Conservation (phyloP, 2,888 invertebrate genomes). For the Tetramorium bicarinatum region DNA sequence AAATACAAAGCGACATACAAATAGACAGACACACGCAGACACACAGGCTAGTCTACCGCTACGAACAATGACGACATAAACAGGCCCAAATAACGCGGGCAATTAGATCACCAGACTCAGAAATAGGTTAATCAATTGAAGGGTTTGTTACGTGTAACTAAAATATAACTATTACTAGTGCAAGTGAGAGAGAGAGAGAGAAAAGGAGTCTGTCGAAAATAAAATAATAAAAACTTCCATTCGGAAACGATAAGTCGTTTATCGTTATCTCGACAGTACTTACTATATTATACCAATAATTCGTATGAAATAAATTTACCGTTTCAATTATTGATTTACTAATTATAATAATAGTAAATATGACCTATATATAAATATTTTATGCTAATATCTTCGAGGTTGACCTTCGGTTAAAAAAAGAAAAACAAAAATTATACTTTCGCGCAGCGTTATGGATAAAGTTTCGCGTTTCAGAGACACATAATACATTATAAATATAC, state of each 20-base stretch:
- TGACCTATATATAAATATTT: not conserved
- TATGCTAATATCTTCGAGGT: not conserved
- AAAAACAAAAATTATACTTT: slow-evolving; percentile 6
- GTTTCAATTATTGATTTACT: not conserved
- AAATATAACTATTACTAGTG: slow-evolving; percentile 6
- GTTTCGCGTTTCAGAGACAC: slow-evolving; percentile 18
- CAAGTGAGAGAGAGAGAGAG: not conserved
- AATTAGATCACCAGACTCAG: slow-evolving; percentile 58
- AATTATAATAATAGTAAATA: slow-evolving; percentile 11
- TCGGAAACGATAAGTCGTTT: not conserved
- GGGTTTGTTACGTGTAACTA: slow-evolving; percentile 70
- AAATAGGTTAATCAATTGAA: slow-evolving; percentile 62
- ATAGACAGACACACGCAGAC: slow-evolving; percentile 77
- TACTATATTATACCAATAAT: not conserved
- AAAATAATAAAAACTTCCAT: not conserved
- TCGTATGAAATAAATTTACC: not conserved
- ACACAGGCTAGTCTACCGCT: slow-evolving; percentile 81
- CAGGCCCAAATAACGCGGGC: slow-evolving; percentile 77
- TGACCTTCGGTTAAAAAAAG: not conserved
- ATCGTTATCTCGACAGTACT: not conserved
- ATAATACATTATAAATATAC: not conserved
- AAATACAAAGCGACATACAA: slow-evolving; percentile 72
- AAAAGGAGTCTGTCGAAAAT: not conserved
- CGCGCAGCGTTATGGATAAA: not conserved
- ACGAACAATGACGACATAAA: slow-evolving; percentile 80